Evolutionary conservation across 2,797 vertebrate genomes (phyloP).

Genomic region (Benthosema pterotum): DNA sequence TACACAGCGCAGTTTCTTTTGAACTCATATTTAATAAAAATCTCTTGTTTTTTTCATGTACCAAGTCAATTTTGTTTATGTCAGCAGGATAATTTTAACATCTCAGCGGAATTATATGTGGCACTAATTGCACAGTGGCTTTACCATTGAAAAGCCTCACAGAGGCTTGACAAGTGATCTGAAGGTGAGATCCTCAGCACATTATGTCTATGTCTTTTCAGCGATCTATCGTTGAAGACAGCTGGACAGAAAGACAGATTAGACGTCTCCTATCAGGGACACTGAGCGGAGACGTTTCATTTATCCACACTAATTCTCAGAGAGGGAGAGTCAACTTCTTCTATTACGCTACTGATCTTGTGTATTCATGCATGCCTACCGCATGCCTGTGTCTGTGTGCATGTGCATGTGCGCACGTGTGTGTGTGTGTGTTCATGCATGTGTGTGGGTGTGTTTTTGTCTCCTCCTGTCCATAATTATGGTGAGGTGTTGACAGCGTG

Average conservation of each 20-base stretch:
- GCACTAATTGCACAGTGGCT: not conserved
- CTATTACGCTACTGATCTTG: too few relatives aligned
- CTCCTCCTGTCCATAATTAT: slow-evolving; percentile 23
- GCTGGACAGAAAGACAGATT: too few relatives aligned
- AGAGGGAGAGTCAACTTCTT: not conserved
- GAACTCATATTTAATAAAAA: too few relatives aligned
- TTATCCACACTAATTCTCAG: not conserved
- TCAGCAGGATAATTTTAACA: not conserved
- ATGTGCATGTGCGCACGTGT: not conserved
- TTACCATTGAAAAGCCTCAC: not conserved
- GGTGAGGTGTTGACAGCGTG: slow-evolving; percentile 2
- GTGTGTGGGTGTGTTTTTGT: slow-evolving; percentile 6
- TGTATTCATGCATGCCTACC: not conserved
- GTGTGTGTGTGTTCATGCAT: not conserved
- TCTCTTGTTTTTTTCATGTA: too few relatives aligned
- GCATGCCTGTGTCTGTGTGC: not conserved
- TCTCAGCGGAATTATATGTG: not conserved
- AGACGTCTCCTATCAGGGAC: too few relatives aligned
- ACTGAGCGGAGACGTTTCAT: too few relatives aligned
- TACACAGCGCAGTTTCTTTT: too few relatives aligned
- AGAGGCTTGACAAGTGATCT: not conserved
- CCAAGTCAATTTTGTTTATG: too few relatives aligned
- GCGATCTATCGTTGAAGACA: too few relatives aligned
- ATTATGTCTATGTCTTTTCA: too few relatives aligned
- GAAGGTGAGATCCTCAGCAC: not conserved